These are phyloP conservation scores for Alethe diademata DNA, from an alignment of 2,113 vertebrate genomes.

Conservation along the genomic window DNA sequence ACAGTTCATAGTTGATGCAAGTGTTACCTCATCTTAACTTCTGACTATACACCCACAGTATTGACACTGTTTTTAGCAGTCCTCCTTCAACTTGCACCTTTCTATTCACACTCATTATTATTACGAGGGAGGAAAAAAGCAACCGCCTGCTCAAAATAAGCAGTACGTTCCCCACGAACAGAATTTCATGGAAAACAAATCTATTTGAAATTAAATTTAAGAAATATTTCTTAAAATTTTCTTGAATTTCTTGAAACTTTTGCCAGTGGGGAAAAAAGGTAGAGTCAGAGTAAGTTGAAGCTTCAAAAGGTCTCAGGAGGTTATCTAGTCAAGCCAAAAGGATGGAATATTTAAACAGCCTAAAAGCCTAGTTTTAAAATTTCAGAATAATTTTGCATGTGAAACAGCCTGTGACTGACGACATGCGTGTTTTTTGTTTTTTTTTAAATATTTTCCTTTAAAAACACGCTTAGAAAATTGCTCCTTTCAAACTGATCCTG, in stretches of 20 bases:
- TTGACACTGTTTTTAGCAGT: background rate
- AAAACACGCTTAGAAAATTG: background rate
- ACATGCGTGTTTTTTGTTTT: background rate
- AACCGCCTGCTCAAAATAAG: background rate
- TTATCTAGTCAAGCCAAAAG: background rate
- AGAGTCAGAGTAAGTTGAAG: background rate
- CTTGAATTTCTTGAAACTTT: background rate
- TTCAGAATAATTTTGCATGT: background rate
- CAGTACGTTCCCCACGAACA: background rate
- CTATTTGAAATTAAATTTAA: background rate
- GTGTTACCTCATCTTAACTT: background rate
- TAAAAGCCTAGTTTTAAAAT: background rate
- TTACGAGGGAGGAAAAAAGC: background rate
- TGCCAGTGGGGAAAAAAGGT: background rate
- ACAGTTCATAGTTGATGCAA: background rate
- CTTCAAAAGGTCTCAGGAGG: background rate
- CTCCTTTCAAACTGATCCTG: background rate
- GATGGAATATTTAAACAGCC: background rate
- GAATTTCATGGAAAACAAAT: background rate
- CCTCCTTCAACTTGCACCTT: background rate
- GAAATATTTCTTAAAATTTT: background rate
- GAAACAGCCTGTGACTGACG: background rate
- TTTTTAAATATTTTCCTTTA: background rate
- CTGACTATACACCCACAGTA: constrained; percentile 4
- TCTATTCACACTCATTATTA: background rate